These are phyloP conservation scores for Urocyon cinereoargenteus DNA, from an alignment of 2,797 vertebrate genomes.

Conservation along the genomic window DNA sequence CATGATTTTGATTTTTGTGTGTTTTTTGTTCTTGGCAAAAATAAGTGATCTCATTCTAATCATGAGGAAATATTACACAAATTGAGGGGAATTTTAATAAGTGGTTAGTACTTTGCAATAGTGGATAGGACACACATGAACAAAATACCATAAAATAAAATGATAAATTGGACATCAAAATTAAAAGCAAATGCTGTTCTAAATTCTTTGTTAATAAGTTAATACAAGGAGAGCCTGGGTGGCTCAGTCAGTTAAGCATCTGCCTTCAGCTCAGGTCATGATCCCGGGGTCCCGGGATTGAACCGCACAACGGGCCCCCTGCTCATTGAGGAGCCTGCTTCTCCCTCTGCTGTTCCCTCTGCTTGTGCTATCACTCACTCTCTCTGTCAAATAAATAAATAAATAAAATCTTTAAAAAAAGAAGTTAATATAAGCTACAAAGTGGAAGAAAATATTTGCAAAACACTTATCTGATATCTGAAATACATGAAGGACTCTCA, in stretches of 20 bases:
- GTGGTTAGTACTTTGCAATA: not conserved
- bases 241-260: too few species aligned
- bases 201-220: not conserved
- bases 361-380: too few species aligned
- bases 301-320: too few species aligned
- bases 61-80: not conserved
- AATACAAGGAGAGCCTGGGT: not conserved
- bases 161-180: not conserved
- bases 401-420: not conserved
- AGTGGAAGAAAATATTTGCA: not conserved
- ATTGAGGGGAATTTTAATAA: not conserved
- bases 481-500: not conserved
- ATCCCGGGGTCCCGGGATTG: too few species aligned
- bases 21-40: not conserved
- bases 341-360: too few species aligned
- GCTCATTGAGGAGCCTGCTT: too few species aligned
- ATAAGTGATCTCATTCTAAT: not conserved
- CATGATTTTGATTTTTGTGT: not conserved
- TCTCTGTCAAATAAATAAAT: too few species aligned
- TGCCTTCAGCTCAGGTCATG: too few species aligned
- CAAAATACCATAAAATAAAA: not conserved
- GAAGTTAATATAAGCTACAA: not conserved
- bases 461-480: not conserved
- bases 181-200: not conserved
- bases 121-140: not conserved